These are phyloP conservation scores for Andrena cerasifolii DNA, from an alignment of 1,140 invertebrate genomes.

Conservation along the genomic window DNA sequence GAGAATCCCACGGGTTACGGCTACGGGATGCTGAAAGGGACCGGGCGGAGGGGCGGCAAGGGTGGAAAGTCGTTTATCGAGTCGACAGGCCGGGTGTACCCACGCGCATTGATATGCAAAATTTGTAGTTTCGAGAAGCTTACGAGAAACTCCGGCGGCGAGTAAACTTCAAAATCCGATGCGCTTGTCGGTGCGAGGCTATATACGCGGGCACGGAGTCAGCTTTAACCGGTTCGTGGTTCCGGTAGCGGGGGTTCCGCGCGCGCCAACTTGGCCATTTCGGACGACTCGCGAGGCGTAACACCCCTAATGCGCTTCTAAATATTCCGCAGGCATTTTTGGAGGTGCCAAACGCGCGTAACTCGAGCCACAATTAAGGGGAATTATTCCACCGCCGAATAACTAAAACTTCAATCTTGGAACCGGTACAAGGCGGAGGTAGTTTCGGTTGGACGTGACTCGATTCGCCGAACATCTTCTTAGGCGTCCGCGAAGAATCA, in stretches of 20 bases:
- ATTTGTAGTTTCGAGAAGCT: constrained; percentile 71
- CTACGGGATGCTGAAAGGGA: constrained; percentile 10
- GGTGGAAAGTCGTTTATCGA: constrained; percentile 60
- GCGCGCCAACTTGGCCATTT: constrained; percentile 11
- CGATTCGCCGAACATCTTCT: too few relatives aligned
- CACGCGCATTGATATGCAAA: constrained; percentile 71
- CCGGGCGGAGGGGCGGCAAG: background rate
- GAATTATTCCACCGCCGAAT: background rate
- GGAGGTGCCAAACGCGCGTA: background rate
- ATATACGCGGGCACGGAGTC: constrained; percentile 9
- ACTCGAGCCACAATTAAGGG: background rate
- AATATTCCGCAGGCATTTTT: constrained; percentile 39
- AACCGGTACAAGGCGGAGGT: too few relatives aligned
- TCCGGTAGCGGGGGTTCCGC: constrained; percentile 30
- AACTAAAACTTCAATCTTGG: too few relatives aligned
- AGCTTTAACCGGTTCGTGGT: constrained; percentile 53
- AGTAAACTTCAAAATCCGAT: constrained; percentile 67
- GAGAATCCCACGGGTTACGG: constrained; percentile 20
- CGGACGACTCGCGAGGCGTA: background rate
- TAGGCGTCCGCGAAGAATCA: too few relatives aligned
- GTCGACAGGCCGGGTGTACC: constrained; percentile 54
- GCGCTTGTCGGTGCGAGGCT: constrained; percentile 26
- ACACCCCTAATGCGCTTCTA: constrained; percentile 36
- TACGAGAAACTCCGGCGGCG: constrained; percentile 51
- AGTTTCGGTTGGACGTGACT: too few relatives aligned